These are phyloP conservation scores for Brenthis hecate DNA, from an alignment of 2,888 invertebrate species.

Conservation along the genomic window DNA sequence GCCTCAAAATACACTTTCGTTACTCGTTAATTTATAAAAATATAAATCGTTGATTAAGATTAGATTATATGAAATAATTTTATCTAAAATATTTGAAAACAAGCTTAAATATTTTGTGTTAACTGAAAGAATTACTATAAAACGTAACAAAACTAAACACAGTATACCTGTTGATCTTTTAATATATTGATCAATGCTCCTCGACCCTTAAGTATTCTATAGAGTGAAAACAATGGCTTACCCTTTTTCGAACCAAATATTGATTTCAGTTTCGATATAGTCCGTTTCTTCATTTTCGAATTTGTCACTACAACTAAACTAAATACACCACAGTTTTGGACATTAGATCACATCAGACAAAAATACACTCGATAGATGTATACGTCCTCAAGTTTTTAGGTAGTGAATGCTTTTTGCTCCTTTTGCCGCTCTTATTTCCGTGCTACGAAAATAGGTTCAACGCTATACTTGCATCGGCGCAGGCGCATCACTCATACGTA, in stretches of 20 bases:
- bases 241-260: constrained; percentile 76
- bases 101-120: no score
- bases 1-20: no score
- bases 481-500: constrained; percentile 74
- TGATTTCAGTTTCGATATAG: constrained; percentile 74
- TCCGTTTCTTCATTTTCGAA: constrained; percentile 74
- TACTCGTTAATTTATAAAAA: no score
- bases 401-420: constrained; percentile 77
- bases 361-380: constrained; percentile 67
- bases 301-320: constrained; percentile 47
- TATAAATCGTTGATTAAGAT: no score
- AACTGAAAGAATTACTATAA: no score
- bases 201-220: constrained; percentile 10
- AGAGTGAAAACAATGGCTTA: constrained; percentile 43
- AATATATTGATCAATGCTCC: neutral
- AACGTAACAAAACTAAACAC: no score
- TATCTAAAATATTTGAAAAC: no score
- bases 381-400: constrained; percentile 79
- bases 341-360: constrained; percentile 71
- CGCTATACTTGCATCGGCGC: constrained; percentile 77
- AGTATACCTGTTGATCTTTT: no score
- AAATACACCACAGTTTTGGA: constrained; percentile 59
- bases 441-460: constrained; percentile 80
- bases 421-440: constrained; percentile 82
- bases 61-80: no score